A percentile compares a stretch with the other conserved stretches of the same genome.
Evolutionary conservation across 2,797 vertebrate genomes (phyloP).

Genomic region (Darevskia nairensis): DNA sequence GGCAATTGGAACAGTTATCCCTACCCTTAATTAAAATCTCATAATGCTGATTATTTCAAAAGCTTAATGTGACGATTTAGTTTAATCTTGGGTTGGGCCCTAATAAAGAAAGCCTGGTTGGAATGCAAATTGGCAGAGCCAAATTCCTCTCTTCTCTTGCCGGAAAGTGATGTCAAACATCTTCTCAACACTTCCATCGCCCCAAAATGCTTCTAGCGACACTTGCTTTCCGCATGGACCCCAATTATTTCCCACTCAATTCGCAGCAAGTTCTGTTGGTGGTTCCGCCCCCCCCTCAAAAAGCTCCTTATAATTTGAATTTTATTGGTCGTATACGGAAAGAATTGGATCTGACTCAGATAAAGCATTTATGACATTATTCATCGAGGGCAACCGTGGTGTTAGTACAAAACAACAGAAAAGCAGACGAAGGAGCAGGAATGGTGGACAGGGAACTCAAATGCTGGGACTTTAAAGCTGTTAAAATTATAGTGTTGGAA

Average conservation of each 20-base stretch:
- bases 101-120: not conserved
- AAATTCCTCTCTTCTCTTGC: not conserved
- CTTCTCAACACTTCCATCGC: not conserved
- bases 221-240: not conserved
- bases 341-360: too few species aligned
- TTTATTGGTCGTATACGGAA: too few species aligned
- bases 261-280: not conserved
- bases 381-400: too few species aligned
- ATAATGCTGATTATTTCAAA: constrained; percentile 5
- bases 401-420: too few species aligned
- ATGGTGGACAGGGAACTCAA: too few species aligned
- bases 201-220: not conserved
- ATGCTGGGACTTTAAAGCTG: too few species aligned
- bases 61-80: constrained; percentile 15
- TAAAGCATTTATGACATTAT: too few species aligned
- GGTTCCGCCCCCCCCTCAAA: constrained; percentile 22
- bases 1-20: too few species aligned
- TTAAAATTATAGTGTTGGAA: too few species aligned
- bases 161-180: not conserved
- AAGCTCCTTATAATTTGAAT: not conserved
- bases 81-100: not conserved
- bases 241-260: not conserved
- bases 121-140: not conserved
- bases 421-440: too few species aligned
- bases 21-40: constrained; percentile 12